Conservation (phyloP, 2,888 invertebrate species). For the Pogonocherus hispidulus region DNA sequence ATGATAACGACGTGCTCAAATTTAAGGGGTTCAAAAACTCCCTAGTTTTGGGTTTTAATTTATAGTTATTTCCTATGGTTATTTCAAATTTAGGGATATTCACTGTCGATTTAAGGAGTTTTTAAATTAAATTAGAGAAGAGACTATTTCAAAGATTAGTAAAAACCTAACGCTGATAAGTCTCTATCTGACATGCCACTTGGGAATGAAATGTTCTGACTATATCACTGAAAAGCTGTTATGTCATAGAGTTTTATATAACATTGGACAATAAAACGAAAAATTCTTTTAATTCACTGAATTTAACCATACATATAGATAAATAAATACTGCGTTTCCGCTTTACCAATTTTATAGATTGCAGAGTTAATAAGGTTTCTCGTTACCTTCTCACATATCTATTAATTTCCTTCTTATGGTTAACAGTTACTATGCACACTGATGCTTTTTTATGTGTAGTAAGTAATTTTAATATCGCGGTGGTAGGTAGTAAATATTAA, state of each 20-base stretch:
- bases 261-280: constrained; percentile 1
- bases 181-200: no score
- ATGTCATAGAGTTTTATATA: constrained; percentile 15
- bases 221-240: not conserved
- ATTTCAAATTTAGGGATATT: no score
- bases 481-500: not conserved
- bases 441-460: not conserved
- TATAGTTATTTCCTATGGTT: no score
- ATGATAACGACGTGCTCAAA: no score
- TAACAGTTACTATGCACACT: not conserved
- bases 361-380: constrained; percentile 10
- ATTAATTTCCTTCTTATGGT: constrained; percentile 20
- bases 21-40: no score
- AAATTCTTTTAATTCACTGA: constrained; percentile 11
- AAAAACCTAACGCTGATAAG: no score
- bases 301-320: constrained; percentile 21
- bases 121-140: no score
- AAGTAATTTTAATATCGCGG: not conserved
- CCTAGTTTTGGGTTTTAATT: no score
- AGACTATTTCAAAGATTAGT: no score
- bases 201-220: not conserved
- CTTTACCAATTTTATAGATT: constrained; percentile 9
- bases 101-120: no score
- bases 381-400: constrained; percentile 20
- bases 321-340: constrained; percentile 15